Evolutionary conservation across 1,140 invertebrate species (phyloP).

Genomic region (Leucophenga varia): DNA sequence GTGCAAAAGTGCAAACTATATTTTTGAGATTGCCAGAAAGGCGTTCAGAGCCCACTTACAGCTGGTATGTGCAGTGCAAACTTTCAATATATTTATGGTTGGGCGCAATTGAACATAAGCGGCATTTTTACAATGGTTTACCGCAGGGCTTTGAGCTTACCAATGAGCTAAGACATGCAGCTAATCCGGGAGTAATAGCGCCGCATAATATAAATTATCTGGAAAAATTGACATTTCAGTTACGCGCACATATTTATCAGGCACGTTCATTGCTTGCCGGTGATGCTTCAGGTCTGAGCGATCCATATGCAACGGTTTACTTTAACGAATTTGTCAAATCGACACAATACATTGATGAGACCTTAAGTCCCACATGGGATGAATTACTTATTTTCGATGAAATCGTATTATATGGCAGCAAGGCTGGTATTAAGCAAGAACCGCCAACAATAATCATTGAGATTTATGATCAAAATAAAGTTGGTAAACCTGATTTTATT

Average conservation of each 20-base stretch:
- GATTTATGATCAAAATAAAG: conserved; percentile 89
- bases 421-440: conserved; percentile 76
- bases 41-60: conserved; percentile 71
- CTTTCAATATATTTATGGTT: conserved; percentile 82
- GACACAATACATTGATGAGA: conserved; percentile 88
- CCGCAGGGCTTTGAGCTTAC: conserved; percentile 77
- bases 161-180: conserved; percentile 72
- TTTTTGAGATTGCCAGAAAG: conserved; percentile 87
- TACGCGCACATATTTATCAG: conserved; percentile 87
- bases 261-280: conserved; percentile 85
- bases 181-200: conserved; percentile 66
- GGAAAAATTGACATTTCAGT: conserved; percentile 79
- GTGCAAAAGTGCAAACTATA: conserved; percentile 77
- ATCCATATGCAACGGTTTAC: conserved; percentile 83
- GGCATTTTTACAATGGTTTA: conserved; percentile 74
- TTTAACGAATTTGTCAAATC: conserved; percentile 76
- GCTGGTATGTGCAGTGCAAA: conserved; percentile 79
- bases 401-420: conserved; percentile 74
- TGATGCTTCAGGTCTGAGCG: conserved; percentile 86
- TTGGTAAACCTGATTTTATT: conserved; percentile 84
- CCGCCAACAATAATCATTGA: conserved; percentile 83
- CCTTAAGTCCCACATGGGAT: conserved; percentile 89
- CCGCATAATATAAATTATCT: conserved; percentile 70
- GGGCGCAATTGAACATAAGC: conserved; percentile 79
- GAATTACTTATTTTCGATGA: conserved; percentile 81